phyloP scores from a whole-genome alignment of 2,797 vertebrate genomes.

The Sorex maritimensis region DNA sequence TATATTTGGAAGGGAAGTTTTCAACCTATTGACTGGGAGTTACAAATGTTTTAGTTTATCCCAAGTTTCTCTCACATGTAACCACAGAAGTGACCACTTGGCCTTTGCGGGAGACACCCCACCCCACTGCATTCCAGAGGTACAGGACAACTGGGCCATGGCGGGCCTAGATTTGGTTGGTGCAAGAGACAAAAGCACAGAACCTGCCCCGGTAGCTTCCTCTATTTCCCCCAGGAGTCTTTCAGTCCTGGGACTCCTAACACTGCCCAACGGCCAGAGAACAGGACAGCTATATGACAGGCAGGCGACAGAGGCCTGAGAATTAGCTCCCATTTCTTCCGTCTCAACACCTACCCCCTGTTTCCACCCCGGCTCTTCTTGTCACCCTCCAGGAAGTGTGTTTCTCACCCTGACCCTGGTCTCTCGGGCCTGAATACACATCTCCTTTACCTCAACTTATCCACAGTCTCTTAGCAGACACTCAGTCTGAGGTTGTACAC shows the following conservation, averaged over 20 bases:
- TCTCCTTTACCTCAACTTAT: not conserved
- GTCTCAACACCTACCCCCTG: not conserved
- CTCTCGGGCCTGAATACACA: rapidly evolving
- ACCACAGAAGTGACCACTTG: not conserved
- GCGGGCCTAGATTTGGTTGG: not conserved
- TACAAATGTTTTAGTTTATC: not conserved
- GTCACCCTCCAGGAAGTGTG: not conserved
- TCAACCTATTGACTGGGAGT: not conserved
- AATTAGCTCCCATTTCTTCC: not conserved
- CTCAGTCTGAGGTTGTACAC: not conserved
- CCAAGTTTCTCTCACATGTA: not conserved
- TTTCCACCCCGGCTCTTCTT: not conserved
- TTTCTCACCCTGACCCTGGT: not conserved
- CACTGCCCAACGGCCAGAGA: not conserved
- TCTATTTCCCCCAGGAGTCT: not conserved
- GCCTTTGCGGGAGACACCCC: too few species aligned
- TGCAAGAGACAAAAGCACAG: not conserved
- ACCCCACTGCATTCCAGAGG: not conserved
- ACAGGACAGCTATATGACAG: not conserved
- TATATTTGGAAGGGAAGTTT: not conserved
- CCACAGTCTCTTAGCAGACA: not conserved
- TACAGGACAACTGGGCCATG: not conserved
- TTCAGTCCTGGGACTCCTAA: not conserved
- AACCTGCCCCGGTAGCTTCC: not conserved
- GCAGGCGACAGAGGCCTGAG: not conserved